Percentiles rank a stretch among this genome's conserved stretches.
Evolutionary conservation across 2,888 invertebrate genomes (phyloP).

Genomic region (Scaptomyza caliginosa): DNA sequence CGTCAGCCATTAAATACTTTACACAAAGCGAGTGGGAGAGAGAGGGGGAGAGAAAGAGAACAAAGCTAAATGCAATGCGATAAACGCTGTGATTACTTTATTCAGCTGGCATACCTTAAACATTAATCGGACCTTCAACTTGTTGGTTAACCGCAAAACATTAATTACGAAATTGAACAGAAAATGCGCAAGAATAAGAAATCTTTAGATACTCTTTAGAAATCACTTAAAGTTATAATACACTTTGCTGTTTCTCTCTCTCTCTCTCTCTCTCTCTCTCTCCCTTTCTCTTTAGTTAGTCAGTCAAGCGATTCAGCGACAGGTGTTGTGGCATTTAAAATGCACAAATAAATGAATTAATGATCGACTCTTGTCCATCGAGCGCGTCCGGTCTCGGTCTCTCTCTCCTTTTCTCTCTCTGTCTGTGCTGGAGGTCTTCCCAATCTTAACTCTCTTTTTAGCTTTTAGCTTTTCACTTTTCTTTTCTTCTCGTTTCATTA

Average conservation of each 20-base stretch:
- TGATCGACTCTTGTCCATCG: constrained; percentile 46
- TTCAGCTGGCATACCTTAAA: constrained; percentile 8
- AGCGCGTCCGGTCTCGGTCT: constrained; percentile 31
- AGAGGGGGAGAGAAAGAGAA: constrained; percentile 9
- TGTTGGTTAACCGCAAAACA: constrained; percentile 24
- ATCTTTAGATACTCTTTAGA: no score
- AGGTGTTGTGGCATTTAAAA: constrained; percentile 39
- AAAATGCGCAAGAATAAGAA: not conserved
- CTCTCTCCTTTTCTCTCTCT: not conserved
- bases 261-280: constrained; percentile 17
- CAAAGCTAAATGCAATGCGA: constrained; percentile 13
- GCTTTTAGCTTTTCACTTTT: constrained; percentile 68
- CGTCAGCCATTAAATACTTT: constrained; percentile 11
- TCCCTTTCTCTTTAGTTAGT: no score
- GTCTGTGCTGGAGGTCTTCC: constrained; percentile 22
- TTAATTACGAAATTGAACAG: constrained; percentile 14
- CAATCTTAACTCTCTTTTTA: constrained; percentile 46
- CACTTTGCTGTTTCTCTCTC: constrained; percentile 15
- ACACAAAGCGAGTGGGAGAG: not conserved
- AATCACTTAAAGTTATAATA: no score
- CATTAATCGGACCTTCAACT: constrained; percentile 17
- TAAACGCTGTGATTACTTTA: constrained; percentile 27
- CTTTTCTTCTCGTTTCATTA: constrained; percentile 55
- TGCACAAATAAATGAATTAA: constrained; percentile 51
- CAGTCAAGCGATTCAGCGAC: constrained; percentile 40